Evolutionary conservation across 2,797 vertebrate genomes (phyloP), one percentile per base, ranked within the genome.

Genomic region (Squalus acanthias): DNA sequence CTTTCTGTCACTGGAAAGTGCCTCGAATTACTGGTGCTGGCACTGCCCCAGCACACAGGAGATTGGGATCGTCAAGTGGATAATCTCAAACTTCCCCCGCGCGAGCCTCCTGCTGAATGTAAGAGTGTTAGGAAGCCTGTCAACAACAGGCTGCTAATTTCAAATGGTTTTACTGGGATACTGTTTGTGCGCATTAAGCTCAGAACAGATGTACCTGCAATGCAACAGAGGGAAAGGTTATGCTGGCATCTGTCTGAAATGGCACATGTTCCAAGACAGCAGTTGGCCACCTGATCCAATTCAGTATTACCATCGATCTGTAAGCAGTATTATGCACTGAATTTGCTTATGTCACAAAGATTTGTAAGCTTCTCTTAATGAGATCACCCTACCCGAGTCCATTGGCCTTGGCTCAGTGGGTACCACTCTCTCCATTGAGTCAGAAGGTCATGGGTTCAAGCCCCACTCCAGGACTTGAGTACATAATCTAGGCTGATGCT

Each of bases 201-300:
- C 53, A 85, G 82, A 85, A 63, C 88, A 91, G 60, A 63, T 91
- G 60, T 46, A 93, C 20, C 91, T 67, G 60, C 91, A 39, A 93
- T 29, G 60, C 26, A 91, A 63, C 88, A 33, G 88, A 33, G 88
- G 26, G 82, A 89, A 57, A 60, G 87, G 33, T 67, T 67, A 46
- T 22, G 9, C 65, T 65, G 91, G 65, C 91, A 46, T 93, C 91
- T 22, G 33, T 24, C 65, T 93, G 65, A 93, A 24, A 67, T 60
- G 88, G 33, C 24, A 63, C 26, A 33, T 46, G 33, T 46, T 93
- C 65, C 91, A 69, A 46, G 60, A 17, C 82, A 85, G 10, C 10
- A 46, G 3, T 17, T n/a, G 13, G 10, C 39, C 24, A 5, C 10
- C 15, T 39, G n/a, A 20, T 69, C n/a, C 3, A 20, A 69, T 69